Base-by-base conservation (phyloP, 2,113 vertebrate species). In the Ceratotherium simum region DNA sequence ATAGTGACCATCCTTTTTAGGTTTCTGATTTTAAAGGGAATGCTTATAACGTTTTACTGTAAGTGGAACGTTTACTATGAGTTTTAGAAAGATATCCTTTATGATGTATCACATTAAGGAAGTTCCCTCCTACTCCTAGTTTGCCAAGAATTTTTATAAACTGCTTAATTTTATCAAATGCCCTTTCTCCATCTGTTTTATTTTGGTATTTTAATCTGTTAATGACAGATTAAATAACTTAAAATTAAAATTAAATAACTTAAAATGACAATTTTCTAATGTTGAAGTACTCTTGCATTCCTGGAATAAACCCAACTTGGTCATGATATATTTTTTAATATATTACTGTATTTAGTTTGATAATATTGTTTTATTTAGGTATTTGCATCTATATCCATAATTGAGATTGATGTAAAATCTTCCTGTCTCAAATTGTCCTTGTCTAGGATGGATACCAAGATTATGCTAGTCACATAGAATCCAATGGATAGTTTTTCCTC, bases 71-170 rank as follows among this genome's bases (percentile, higher is more conserved):
- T 51, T 27, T n/a, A 70, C 64, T 29, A 46, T 33, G 65, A 75
- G 42, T 58, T 91, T 82, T 23, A 64, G 69, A 88, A 90, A 70
- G 48, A 62, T 62, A 29, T 31, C 18, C 51, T 62, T 83, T 78
- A 81, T 31, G 39, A 62, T 1, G 39, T 48, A 56, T 72, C 81
- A 21, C 29, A 10, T 67, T 93, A 60, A 91, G 51, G 12, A 82
- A 92, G 20, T 42, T 78, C n/a, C 36, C 46, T 76, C 65, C 51
- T 82, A 6, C 56, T 62, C 20, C 60, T 87, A 18, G 6, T 87
- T 91, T 85, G 64, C 31, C 88, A 76, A 91, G 25, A 72, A 90
- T 64, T 91, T 97, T 83, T 72, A 83, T 83, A 46, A 91, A 64
- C 33, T 54, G 58, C 65, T 78, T 89, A 75, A 84, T 95, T 94